Conservation (phyloP, 2,797 vertebrate genomes). For the Capromys pilorides region DNA sequence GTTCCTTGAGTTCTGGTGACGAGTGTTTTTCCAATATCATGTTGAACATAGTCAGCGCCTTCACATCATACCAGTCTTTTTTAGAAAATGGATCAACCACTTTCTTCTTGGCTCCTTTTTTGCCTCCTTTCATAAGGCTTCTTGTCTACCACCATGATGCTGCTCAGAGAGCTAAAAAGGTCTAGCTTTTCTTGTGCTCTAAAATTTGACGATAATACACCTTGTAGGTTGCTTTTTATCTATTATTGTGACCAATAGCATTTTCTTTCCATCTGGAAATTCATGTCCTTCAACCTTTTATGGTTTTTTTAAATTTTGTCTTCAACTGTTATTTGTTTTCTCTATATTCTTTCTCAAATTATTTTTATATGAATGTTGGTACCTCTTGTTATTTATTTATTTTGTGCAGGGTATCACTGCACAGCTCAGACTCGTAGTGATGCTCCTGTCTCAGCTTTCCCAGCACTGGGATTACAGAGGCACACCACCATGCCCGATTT, state of each 20-base stretch:
- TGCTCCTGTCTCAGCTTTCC: too few species aligned
- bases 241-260: not conserved
- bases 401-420: too few species aligned
- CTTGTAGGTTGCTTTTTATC: not conserved
- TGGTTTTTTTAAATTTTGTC: slow-evolving; percentile 1
- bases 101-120: too few species aligned
- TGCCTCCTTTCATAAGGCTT: not conserved
- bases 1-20: too few species aligned
- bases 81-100: too few species aligned
- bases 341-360: slow-evolving; percentile 11
- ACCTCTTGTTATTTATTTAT: not conserved
- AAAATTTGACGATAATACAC: not conserved
- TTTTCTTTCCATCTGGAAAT: not conserved
- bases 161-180: too few species aligned
- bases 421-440: too few species aligned
- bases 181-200: not conserved
- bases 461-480: too few species aligned
- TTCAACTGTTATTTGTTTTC: not conserved
- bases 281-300: not conserved
- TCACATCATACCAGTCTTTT: too few species aligned
- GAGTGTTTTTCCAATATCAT: too few species aligned
- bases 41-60: too few species aligned
- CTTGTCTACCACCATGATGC: not conserved
- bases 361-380: slow-evolving; percentile 11
- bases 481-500: too few species aligned